Percentiles rank a stretch among this genome's conserved stretches.
phyloP scores from a whole-genome alignment of 2,797 vertebrate genomes.

The Emys orbicularis region DNA sequence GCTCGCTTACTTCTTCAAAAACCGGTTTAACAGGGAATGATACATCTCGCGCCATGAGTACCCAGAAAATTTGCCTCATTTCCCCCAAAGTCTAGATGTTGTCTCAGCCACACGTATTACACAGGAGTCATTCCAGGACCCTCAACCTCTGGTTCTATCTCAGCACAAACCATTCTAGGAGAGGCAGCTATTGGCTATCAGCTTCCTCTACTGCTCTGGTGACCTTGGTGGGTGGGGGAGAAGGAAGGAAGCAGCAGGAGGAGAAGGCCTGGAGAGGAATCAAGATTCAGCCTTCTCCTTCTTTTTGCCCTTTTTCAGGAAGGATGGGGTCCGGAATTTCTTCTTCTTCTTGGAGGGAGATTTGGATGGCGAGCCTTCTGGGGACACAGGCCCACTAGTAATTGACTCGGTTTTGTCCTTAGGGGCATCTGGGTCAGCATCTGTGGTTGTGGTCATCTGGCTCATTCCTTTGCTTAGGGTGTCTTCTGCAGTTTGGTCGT shows the following conservation, averaged over 20 bases:
- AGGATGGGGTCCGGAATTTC: constrained; percentile 98
- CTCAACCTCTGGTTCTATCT: constrained; percentile 1
- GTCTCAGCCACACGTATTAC: neutral
- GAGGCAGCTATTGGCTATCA: constrained; percentile 9
- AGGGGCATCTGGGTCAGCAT: constrained; percentile 70
- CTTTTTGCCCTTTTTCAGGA: constrained; percentile 99
- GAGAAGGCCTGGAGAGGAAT: constrained; percentile 40
- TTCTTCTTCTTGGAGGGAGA: constrained; percentile 99
- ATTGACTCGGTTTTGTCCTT: constrained; percentile 83
- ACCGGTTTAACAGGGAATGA: neutral
- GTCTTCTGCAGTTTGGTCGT: constrained; percentile 88
- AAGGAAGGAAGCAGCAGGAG: neutral
- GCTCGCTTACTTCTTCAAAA: neutral
- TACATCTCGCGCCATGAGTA: neutral
- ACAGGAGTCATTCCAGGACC: neutral
- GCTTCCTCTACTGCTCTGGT: neutral
- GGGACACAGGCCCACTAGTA: constrained; percentile 82
- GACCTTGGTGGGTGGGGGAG: neutral
- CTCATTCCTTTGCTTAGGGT: constrained; percentile 88
- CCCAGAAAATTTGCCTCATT: neutral
- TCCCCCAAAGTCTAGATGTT: neutral
- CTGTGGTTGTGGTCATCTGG: constrained; percentile 85
- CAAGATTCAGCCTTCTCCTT: constrained; percentile 95
- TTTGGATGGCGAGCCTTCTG: constrained; percentile 95
- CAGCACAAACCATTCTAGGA: neutral